These are phyloP conservation scores for Aythya baeri DNA, from an alignment of 2,113 vertebrate genomes.

Conservation along the genomic window DNA sequence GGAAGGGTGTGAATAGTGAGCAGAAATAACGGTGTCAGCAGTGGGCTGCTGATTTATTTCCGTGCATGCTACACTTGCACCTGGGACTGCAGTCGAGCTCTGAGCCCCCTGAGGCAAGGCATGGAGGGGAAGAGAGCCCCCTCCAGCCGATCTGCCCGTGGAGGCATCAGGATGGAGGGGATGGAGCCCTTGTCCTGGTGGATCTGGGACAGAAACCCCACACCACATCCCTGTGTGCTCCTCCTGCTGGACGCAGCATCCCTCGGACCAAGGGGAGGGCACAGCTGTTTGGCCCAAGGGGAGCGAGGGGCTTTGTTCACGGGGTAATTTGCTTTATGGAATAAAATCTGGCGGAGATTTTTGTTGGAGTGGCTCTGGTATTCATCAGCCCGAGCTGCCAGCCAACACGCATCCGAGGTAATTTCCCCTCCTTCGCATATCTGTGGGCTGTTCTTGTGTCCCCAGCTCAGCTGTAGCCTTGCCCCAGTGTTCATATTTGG, in stretches of 20 bases:
- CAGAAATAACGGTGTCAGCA: constrained; percentile 29
- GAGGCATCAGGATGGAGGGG: not conserved
- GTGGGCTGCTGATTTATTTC: constrained; percentile 27
- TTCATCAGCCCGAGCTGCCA: not conserved
- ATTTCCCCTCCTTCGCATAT: not conserved
- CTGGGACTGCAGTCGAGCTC: not conserved
- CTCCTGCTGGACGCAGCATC: not conserved
- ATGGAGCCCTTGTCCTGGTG: not conserved
- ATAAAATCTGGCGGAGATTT: constrained; percentile 16
- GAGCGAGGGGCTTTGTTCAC: not conserved
- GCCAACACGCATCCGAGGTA: not conserved
- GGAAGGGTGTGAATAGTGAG: constrained; percentile 16
- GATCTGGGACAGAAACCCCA: not conserved
- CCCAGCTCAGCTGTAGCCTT: not conserved
- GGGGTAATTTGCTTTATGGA: constrained; percentile 18
- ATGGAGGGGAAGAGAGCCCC: not conserved
- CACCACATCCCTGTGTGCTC: not conserved
- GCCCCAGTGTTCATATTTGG: not conserved
- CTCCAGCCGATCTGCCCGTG: not conserved
- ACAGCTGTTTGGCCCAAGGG: constrained; percentile 41
- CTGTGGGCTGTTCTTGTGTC: not conserved
- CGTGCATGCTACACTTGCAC: not conserved
- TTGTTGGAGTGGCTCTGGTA: constrained; percentile 33
- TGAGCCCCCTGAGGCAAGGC: not conserved
- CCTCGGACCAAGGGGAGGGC: not conserved